phyloP scores from a whole-genome alignment of 2,113 vertebrate species.

The Lucifuga dentata region DNA sequence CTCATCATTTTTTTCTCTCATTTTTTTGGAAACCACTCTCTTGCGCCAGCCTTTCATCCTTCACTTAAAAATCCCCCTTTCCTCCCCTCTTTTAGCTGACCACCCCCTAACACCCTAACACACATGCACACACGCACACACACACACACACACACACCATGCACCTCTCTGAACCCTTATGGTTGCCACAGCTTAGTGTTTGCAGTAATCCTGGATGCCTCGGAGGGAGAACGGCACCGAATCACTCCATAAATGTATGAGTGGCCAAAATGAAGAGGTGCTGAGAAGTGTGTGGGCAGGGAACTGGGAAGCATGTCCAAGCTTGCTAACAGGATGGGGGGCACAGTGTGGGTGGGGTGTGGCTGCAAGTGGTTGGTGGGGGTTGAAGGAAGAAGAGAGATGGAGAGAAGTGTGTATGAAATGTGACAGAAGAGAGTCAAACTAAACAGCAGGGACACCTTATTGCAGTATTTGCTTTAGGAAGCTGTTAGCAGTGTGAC shows the following conservation, averaged over 20 bases:
- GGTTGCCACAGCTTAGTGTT: slow-evolving; percentile 40
- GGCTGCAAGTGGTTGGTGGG: slow-evolving; percentile 33
- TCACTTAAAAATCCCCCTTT: slow-evolving; percentile 29
- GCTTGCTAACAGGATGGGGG: slow-evolving; percentile 67
- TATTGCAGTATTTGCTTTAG: slow-evolving; percentile 33
- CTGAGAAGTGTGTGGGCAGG: slow-evolving; percentile 74
- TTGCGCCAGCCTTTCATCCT: slow-evolving; percentile 32
- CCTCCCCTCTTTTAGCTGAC: slow-evolving; percentile 19
- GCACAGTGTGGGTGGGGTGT: slow-evolving; percentile 17
- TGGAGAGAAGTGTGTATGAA: slow-evolving; percentile 9
- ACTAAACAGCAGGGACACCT: slow-evolving; percentile 18
- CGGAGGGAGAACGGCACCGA: slow-evolving; percentile 60
- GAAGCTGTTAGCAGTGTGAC: slow-evolving; percentile 11
- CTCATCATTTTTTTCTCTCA: slow-evolving; percentile 30
- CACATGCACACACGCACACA: not conserved
- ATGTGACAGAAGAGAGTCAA: slow-evolving; percentile 35
- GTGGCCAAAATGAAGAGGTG: slow-evolving; percentile 77
- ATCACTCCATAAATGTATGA: slow-evolving; percentile 78
- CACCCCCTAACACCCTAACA: not conserved
- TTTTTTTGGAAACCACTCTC: slow-evolving; percentile 11
- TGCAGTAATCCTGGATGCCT: slow-evolving; percentile 67
- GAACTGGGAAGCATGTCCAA: slow-evolving; percentile 70
- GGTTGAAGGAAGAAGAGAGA: slow-evolving; percentile 26
- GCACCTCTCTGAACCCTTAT: not conserved
- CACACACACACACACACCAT: not conserved